Evolutionary conservation across 2,113 vertebrate genomes (phyloP), one percentile per base, ranked within the genome.

Genomic region (Amphiprion ocellaris): DNA sequence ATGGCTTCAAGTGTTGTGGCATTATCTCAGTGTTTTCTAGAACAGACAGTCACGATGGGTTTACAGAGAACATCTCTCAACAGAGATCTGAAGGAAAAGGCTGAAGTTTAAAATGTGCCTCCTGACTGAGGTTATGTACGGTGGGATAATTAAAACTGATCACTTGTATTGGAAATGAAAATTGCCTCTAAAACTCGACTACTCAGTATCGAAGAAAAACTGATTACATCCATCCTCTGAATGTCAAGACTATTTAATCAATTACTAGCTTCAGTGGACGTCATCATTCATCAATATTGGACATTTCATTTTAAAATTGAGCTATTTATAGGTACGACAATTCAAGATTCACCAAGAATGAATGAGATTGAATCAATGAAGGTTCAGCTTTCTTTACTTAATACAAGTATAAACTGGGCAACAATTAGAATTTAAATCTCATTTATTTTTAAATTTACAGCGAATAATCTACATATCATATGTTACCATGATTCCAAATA

Each of bases 1-100:
- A 97, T 96, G 95, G 95, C 94, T 95, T 96, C 94, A 86, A 87
- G 88, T 93, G 84, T 68, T 81, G 70, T 74, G 76, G 69, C 82
- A 59, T 89, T 92, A 86, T 89, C 79, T 86, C 63, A 47, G 21
- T 41, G 69, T 56, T 83, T 73, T 84, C 69, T 69, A 41, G 61
- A 64, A 69, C 79, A 81, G 78, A 84, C 77, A 88, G 67, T 55
- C 58, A 74, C 71, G 46, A 24, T 26, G 44, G 44, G 33, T 71
- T 82, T 69, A 77, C 69, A 79, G 63, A 82, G 77, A 79, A 69
- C 55, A 74, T 79, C 69, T 64, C 65, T 89, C 86, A 85, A 10
- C 60, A 3, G 65, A 30, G 21, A 5, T 28, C 14, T 55, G 37
- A 37, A 52, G n/a, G 33, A 19, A 28, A 54, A 56, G 5, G 30